These are phyloP conservation scores for Eilema griseolum DNA, from an alignment of 2,888 invertebrate genomes.

Conservation along the genomic window DNA sequence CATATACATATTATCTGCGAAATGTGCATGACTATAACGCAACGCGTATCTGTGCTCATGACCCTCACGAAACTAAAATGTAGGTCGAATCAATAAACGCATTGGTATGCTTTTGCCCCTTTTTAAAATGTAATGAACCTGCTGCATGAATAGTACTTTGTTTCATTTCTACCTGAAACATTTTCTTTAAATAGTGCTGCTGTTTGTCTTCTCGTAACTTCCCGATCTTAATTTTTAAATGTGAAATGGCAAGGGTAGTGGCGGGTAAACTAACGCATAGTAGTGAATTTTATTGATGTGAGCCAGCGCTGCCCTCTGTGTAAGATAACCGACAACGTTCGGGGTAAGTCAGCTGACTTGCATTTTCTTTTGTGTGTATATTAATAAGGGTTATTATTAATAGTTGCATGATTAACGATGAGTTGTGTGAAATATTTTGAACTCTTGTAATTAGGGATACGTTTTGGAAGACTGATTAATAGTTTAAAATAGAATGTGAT, in stretches of 20 bases:
- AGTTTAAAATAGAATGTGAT: not conserved
- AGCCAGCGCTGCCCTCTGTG: constrained; percentile 10
- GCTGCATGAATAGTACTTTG: constrained; percentile 27
- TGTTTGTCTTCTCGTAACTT: not conserved
- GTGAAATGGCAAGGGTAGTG: not conserved
- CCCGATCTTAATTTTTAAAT: not conserved
- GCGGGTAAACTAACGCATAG: not conserved
- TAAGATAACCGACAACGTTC: constrained; percentile 30
- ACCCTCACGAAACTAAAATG: constrained; percentile 56
- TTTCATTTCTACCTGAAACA: constrained; percentile 5
- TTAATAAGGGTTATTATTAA: not conserved
- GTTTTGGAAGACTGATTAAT: not conserved
- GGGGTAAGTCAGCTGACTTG: constrained; percentile 45
- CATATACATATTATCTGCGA: constrained; percentile 22
- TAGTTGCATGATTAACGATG: not conserved
- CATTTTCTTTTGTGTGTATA: constrained; percentile 13
- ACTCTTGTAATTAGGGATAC: not conserved
- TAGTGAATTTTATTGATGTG: constrained; percentile 2
- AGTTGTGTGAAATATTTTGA: not conserved
- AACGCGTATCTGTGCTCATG: constrained; percentile 55
- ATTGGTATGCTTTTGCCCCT: constrained; percentile 48
- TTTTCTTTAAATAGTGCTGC: not conserved
- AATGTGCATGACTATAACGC: constrained; percentile 42
- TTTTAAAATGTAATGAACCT: constrained; percentile 33
- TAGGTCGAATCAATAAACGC: constrained; percentile 67